These are phyloP conservation scores for Connochaetes taurinus DNA, from an alignment of 2,113 vertebrate species.

Conservation along the genomic window DNA sequence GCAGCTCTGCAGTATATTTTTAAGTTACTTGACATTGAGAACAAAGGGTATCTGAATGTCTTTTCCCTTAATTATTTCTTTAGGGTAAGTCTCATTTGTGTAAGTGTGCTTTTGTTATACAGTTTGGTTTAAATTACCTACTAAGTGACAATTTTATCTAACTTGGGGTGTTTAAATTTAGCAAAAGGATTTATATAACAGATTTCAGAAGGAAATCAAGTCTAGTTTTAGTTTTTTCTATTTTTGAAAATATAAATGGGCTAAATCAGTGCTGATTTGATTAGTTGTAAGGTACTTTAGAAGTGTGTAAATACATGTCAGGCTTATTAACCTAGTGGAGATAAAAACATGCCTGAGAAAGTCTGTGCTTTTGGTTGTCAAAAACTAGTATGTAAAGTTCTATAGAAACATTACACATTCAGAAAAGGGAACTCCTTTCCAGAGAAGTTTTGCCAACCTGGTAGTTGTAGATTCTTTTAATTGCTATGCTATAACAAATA, in stretches of 20 bases:
- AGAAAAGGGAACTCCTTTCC: not conserved
- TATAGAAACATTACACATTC: not conserved
- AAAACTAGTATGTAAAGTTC: not conserved
- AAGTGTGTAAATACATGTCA: not conserved
- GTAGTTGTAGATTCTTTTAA: not conserved
- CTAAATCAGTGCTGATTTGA: not conserved
- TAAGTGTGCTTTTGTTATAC: conserved; percentile 43
- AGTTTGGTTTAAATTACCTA: conserved; percentile 17
- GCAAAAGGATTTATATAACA: not conserved
- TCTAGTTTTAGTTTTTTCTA: not conserved
- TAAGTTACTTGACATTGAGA: conserved; percentile 98
- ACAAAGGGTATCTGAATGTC: conserved; percentile 95
- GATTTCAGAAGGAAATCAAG: conserved; percentile 10
- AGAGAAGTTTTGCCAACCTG: not conserved
- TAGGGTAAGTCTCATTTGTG: conserved; percentile 86
- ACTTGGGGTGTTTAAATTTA: not conserved
- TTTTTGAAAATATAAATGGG: not conserved
- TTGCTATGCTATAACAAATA: not conserved
- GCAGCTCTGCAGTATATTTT: conserved; percentile 97
- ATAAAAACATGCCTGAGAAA: not conserved
- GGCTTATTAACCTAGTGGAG: not conserved
- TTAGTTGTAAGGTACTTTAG: not conserved
- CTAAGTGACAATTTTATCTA: conserved; percentile 5
- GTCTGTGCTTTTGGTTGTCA: not conserved
- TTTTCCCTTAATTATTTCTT: conserved; percentile 99